Base-by-base conservation (phyloP, 2,888 invertebrate species). In the Imbricaverruca yamaguchii region DNA sequence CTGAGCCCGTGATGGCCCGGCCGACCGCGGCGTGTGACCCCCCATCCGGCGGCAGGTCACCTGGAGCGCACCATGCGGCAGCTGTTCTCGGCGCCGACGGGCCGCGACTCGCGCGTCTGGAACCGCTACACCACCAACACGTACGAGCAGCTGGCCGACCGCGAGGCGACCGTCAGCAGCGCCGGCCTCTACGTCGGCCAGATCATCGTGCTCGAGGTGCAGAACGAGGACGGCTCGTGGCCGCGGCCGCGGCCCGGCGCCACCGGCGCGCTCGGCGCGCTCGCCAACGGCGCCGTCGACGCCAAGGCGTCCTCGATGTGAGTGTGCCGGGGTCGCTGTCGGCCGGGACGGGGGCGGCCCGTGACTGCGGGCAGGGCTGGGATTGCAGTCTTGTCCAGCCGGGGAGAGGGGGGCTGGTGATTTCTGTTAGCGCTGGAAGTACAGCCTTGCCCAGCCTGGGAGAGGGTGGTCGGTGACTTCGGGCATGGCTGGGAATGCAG, bases 221-320 rank as follows among this genome's bases (percentile, higher is more conserved):
- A 86, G 81, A 88, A 87, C 85, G 86, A 86, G n/a, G 88, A 89
- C 85, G 88, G 88, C 12, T 86, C 88, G 11, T 89, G 89, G 89
- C 88, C 88, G 15, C 84, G 88, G 9, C 79, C 79, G 3, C 56
- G 57, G 23, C 79, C 79, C 15, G 23, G 56, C 79, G 23, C 79
- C n/a, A 57, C 79, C 21, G 74, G 74, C 15, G 55, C 55, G 18
- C 74, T 55, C 18, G 55, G 74, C 53, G 9, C 53, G 18, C 74
- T 74, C 21, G 13, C 74, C 53, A 74, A 55, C 74, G 74, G 74
- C 74, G 6, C 21, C 21, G 21, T 74, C 21, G 74, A 55, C 74
- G 8, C 53, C 55, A 55, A 15, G 21, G 23, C 74, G 18, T 74
- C 39, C 18, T 74, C 74, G 21, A 55, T 74, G 74, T 74, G 21